A percentile compares a stretch with the other conserved stretches of the same genome.
These are phyloP conservation scores for Drosophila quinaria DNA, from an alignment of 2,888 invertebrate species.

Conservation along the genomic window DNA sequence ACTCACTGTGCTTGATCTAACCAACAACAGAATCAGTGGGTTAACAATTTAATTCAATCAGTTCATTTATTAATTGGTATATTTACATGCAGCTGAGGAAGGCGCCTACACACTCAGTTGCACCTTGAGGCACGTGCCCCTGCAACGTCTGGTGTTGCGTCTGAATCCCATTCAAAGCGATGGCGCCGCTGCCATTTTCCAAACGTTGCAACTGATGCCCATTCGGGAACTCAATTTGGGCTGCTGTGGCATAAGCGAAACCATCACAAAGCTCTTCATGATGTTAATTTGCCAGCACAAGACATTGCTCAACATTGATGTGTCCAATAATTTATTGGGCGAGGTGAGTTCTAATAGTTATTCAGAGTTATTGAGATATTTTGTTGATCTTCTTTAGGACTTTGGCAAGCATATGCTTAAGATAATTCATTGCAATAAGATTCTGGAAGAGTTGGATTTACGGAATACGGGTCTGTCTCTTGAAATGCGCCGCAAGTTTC, in stretches of 20 bases:
- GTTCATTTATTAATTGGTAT: background rate
- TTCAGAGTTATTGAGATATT: background rate
- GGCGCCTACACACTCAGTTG: constrained; percentile 82
- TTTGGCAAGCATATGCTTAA: constrained; percentile 83
- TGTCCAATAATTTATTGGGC: constrained; percentile 83
- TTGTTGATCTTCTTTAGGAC: constrained; percentile 53
- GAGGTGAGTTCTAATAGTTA: constrained; percentile 63
- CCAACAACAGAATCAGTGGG: constrained; percentile 84
- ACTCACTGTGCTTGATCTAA: constrained; percentile 79
- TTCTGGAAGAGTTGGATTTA: constrained; percentile 77
- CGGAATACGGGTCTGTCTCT: constrained; percentile 82
- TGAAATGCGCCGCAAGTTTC: constrained; percentile 76
- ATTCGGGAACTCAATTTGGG: constrained; percentile 80
- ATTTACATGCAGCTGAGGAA: constrained; percentile 74
- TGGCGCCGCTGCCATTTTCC: constrained; percentile 83
- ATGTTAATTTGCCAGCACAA: constrained; percentile 81
- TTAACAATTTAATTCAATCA: background rate
- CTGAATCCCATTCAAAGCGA: constrained; percentile 85
- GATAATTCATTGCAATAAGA: constrained; percentile 82
- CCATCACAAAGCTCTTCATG: constrained; percentile 82
- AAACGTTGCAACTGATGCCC: constrained; percentile 73
- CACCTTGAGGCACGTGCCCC: constrained; percentile 69
- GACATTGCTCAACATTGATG: constrained; percentile 72
- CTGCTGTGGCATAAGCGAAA: constrained; percentile 79
- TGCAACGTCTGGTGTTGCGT: constrained; percentile 79